Base-by-base conservation (phyloP, 2,888 invertebrate species). In the Parnassius orleans region DNA sequence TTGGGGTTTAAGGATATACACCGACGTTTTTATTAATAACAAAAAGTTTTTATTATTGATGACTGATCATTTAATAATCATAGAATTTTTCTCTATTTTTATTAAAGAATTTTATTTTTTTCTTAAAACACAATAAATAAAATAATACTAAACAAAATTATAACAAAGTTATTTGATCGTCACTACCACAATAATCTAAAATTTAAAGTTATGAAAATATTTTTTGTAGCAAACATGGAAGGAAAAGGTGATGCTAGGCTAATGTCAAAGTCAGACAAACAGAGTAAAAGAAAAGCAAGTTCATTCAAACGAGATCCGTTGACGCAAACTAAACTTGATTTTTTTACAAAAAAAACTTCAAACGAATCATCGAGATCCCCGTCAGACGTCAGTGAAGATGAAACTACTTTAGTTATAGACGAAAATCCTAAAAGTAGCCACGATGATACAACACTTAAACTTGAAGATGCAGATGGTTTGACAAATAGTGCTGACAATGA, bases 271-370 rank as follows among this genome's bases (percentile, higher is more conserved):
- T 83, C 89, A 46, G 92, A 92, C 61, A 91, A 82, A 78, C 81
- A 87, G 67, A 75, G 81, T 9, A 87, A 88, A 80, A 78, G 90
- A 68, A 89, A 90, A 83, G 85, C 84, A 12, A 86, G 85, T 71
- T 84, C 86, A 51, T 90, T 92, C 68, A 92, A 90, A 79, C 85
- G 84, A 72, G 92, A 93, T 72, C 78, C 83, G 14, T 72, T 92
- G 12, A 86, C 83, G 41, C 93, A 93, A 80, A 92, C 91, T 2
- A 89, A 86, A 70, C 75, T 93, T n/a, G 79, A 61, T 54, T 92
- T 88, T 75, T 89, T 91, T 63, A 80, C 78, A 68, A 76, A 77
- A 66, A 84, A 85, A 72, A 72, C 83, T 47, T 80, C 85, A 19
- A 72, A 79, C 19, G 71, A 73, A 24, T 79, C 83, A 56, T 71